phyloP scores from a whole-genome alignment of 1,140 invertebrate species.

The Nephotettix cincticeps region DNA sequence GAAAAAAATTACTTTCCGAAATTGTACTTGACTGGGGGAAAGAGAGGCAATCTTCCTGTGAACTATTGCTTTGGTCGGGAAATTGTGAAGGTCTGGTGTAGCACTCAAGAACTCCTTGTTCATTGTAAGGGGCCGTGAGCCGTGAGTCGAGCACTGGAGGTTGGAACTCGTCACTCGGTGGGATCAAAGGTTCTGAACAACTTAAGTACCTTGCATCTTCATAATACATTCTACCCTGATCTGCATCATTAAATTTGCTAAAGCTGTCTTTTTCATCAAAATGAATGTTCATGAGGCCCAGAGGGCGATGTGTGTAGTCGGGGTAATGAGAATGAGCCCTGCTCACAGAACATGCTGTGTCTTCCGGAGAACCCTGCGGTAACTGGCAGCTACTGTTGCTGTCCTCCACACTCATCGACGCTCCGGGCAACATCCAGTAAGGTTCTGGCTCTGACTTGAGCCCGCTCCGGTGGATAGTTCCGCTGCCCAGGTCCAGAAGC shows the following conservation, averaged over 20 bases:
- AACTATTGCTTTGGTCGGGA: slow-evolving; percentile 10
- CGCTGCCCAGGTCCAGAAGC: slow-evolving; percentile 67
- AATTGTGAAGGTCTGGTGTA: background rate
- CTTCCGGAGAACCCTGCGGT: slow-evolving; percentile 22
- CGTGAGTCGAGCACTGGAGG: background rate
- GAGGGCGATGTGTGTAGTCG: slow-evolving; percentile 1
- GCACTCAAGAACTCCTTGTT: background rate
- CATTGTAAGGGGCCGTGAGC: background rate
- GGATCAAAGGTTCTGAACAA: background rate
- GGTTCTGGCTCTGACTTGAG: background rate
- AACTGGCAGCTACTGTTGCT: slow-evolving; percentile 48
- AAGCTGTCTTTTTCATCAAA: slow-evolving; percentile 26
- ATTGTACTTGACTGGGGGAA: background rate
- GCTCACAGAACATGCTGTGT: slow-evolving; percentile 6
- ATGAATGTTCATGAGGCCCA: slow-evolving; percentile 25
- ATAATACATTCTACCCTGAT: slow-evolving; percentile 18
- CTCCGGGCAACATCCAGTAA: slow-evolving; percentile 20
- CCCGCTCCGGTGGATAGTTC: slow-evolving; percentile 53
- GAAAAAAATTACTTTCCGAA: slow-evolving; percentile 16
- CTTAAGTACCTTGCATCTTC: background rate
- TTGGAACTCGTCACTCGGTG: background rate
- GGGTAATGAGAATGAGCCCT: slow-evolving; percentile 4
- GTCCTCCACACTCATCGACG: slow-evolving; percentile 49
- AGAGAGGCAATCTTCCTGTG: slow-evolving; percentile 14
- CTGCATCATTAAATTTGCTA: background rate